Evolutionary conservation across 2,888 invertebrate genomes (phyloP).

Genomic region (Phyllotreta striolata): DNA sequence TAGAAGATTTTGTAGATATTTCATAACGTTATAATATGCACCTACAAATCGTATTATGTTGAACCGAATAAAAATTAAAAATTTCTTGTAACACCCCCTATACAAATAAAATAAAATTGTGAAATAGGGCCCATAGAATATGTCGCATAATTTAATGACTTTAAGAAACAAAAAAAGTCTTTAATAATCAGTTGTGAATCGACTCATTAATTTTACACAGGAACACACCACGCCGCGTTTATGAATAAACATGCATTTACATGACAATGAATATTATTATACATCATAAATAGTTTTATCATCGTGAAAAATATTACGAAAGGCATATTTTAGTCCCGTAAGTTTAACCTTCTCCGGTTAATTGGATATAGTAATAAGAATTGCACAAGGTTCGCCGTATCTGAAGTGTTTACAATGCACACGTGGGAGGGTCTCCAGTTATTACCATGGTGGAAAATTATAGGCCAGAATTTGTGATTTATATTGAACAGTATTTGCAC

Average conservation of each 20-base stretch:
- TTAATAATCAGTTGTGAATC: neutral
- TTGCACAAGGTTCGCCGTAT: slow-evolving; percentile 11
- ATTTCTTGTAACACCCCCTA: too few relatives aligned
- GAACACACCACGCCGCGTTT: neutral
- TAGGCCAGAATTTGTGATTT: slow-evolving; percentile 13
- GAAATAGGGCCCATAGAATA: too few relatives aligned
- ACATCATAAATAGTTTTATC: slow-evolving; percentile 4
- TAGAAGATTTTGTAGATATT: too few relatives aligned
- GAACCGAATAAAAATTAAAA: too few relatives aligned
- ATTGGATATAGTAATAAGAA: slow-evolving; percentile 9
- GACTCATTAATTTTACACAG: slow-evolving; percentile 3
- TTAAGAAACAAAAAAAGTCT: slow-evolving; percentile 5
- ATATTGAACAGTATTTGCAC: slow-evolving; percentile 4
- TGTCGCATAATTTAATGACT: neutral
- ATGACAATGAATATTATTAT: slow-evolving; percentile 10
- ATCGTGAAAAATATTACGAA: slow-evolving; percentile 6
- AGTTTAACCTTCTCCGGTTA: slow-evolving; percentile 14
- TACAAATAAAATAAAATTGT: too few relatives aligned
- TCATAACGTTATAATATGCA: too few relatives aligned
- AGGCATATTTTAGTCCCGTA: slow-evolving; percentile 6
- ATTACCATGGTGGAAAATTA: slow-evolving; percentile 11
- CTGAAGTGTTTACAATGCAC: slow-evolving; percentile 1
- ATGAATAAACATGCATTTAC: slow-evolving; percentile 13
- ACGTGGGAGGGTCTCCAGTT: slow-evolving; percentile 9
- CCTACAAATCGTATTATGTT: too few relatives aligned